A percentile compares a stretch with the other conserved stretches of the same genome.
These are phyloP conservation scores for Rhabdomys pumilio DNA, from an alignment of 2,797 vertebrate genomes.

Conservation along the genomic window DNA sequence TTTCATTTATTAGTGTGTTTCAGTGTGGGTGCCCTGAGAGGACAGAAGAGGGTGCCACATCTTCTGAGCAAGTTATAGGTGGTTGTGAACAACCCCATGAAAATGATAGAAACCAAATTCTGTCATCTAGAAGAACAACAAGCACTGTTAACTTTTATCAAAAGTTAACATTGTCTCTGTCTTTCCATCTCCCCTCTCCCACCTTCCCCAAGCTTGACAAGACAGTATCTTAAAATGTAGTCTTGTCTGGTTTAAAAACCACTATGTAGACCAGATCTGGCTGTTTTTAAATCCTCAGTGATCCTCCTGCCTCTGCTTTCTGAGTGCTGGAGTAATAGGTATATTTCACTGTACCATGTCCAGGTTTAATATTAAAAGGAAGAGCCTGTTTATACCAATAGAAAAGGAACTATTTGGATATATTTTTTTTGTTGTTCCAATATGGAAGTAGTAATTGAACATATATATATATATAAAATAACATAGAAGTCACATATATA, in stretches of 20 bases:
- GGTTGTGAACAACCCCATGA: not conserved
- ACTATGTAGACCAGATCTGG: not conserved
- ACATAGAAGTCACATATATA: too few relatives aligned
- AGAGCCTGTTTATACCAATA: not conserved
- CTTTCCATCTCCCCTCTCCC: not conserved
- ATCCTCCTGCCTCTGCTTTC: not conserved
- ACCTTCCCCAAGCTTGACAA: too few relatives aligned
- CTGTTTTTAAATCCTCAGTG: not conserved
- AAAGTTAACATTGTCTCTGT: not conserved
- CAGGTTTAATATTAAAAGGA: slow-evolving; percentile 8
- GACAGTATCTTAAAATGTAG: not conserved
- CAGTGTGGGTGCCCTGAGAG: not conserved
- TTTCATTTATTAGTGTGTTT: not conserved
- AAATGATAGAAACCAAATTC: not conserved
- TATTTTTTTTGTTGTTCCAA: slow-evolving; percentile 22
- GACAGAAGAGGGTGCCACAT: not conserved
- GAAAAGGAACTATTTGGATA: slow-evolving; percentile 31
- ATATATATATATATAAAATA: too few relatives aligned
- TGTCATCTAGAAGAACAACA: not conserved
- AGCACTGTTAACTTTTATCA: too few relatives aligned
- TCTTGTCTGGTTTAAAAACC: not conserved
- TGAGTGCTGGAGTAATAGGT: not conserved
- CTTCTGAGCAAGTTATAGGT: not conserved
- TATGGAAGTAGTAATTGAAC: not conserved
- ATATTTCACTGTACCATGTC: not conserved